These are phyloP conservation scores for Argya squamiceps DNA, from an alignment of 2,797 vertebrate species.

Conservation along the genomic window DNA sequence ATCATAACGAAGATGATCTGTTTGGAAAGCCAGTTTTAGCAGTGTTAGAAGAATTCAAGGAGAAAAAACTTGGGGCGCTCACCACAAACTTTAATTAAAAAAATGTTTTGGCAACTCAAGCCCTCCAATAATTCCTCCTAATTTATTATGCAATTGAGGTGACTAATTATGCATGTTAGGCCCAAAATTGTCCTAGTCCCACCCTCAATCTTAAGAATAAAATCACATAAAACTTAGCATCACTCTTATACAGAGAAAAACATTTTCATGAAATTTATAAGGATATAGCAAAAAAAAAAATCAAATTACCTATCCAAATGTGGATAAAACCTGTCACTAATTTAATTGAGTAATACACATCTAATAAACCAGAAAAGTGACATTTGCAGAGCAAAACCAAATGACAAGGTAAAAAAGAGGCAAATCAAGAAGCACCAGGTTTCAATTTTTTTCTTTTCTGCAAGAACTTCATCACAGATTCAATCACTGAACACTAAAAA, in stretches of 20 bases:
- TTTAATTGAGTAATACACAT: neutral
- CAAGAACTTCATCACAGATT: neutral
- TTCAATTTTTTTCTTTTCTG: neutral
- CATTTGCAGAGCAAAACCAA: neutral
- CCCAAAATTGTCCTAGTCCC: neutral
- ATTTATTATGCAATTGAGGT: neutral
- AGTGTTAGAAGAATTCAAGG: neutral
- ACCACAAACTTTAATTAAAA: neutral
- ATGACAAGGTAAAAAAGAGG: neutral
- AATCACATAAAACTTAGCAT: neutral
- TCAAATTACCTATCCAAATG: neutral
- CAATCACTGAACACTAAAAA: neutral
- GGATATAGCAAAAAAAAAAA: neutral
- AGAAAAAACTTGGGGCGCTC: neutral
- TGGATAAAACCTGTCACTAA: neutral
- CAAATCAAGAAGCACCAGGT: neutral
- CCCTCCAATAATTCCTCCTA: neutral
- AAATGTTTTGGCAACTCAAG: neutral
- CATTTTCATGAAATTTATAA: neutral
- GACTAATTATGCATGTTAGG: neutral
- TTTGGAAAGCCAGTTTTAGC: neutral
- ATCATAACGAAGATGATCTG: neutral
- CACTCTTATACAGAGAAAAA: neutral
- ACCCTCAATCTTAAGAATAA: neutral
- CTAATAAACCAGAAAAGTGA: neutral